Conservation (phyloP, 2,888 invertebrate species). For the Hedychridium roseum region DNA sequence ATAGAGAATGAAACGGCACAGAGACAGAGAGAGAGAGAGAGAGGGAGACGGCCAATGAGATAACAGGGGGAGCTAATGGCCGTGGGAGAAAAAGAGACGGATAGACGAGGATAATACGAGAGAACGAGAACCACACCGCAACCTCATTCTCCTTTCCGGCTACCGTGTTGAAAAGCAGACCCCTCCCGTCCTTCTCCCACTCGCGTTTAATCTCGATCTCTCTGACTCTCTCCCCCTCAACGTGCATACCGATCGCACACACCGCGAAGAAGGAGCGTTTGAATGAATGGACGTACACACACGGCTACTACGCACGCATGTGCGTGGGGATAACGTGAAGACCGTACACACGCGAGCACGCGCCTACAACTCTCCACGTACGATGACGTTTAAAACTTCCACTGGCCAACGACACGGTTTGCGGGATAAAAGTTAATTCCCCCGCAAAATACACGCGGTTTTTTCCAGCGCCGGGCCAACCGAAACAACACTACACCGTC, state of each 20-base stretch:
- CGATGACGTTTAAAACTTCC: too few species aligned
- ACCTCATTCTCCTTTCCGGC: conserved; percentile 42
- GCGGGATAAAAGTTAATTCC: too few species aligned
- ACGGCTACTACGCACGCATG: conserved; percentile 1
- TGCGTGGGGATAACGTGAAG: too few species aligned
- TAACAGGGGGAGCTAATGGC: neutral
- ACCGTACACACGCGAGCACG: too few species aligned
- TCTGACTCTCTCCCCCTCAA: neutral
- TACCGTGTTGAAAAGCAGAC: conserved; percentile 32
- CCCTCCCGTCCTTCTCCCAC: conserved; percentile 12
- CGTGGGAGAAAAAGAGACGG: conserved; percentile 1
- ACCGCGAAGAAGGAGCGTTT: too few species aligned
- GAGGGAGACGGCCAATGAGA: neutral
- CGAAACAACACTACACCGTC: too few species aligned
- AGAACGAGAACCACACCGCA: conserved; percentile 39
- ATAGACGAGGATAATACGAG: conserved; percentile 25
- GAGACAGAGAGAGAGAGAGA: conserved; percentile 6
- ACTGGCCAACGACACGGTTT: too few species aligned
- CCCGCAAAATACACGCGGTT: too few species aligned
- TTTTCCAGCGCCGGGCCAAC: too few species aligned
- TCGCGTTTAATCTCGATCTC: conserved; percentile 2
- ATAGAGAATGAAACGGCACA: too few species aligned
- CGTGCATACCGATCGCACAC: too few species aligned
- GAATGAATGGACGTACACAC: conserved; percentile 42
- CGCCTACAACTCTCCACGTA: too few species aligned